Conservation (phyloP, 37 sponge, comb jelly and placozoan genomes). For the Eunapius fragilis region DNA sequence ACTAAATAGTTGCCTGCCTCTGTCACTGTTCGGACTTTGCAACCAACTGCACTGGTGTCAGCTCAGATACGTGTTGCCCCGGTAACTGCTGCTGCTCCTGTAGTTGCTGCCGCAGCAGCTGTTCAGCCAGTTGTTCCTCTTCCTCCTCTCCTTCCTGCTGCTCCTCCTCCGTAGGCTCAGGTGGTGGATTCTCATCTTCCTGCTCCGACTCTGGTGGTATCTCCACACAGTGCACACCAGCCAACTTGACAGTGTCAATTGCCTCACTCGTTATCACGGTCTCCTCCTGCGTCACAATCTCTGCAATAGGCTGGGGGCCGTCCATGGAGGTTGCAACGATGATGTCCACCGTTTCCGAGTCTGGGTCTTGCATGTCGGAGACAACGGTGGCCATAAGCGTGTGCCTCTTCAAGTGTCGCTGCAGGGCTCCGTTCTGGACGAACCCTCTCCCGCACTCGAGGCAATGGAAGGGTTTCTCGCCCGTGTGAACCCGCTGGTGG, state of each 20-base stretch:
- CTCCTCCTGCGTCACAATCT: background rate
- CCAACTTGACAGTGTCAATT: background rate
- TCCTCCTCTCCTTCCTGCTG: background rate
- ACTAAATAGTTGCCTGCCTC: background rate
- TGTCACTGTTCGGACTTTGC: background rate
- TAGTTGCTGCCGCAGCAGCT: background rate
- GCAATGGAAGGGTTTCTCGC: slow-evolving; percentile 34
- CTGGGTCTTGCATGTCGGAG: background rate
- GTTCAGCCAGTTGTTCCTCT: background rate
- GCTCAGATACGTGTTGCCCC: background rate
- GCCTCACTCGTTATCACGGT: background rate
- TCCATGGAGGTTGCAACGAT: background rate
- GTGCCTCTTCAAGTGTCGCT: slow-evolving; percentile 20
- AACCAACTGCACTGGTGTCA: background rate
- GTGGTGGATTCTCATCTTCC: background rate
- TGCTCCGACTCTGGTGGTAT: background rate
- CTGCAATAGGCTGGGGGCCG: background rate
- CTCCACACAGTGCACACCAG: background rate
- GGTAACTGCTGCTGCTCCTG: background rate
- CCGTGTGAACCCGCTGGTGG: slow-evolving; percentile 26
- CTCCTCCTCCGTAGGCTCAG: background rate
- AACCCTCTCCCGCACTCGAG: slow-evolving; percentile 35
- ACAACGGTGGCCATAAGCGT: background rate
- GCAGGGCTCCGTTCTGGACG: slow-evolving; percentile 37
- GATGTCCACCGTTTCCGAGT: background rate